Evolutionary conservation across 2,797 vertebrate species (phyloP).

Genomic region (Labeo calbasu): DNA sequence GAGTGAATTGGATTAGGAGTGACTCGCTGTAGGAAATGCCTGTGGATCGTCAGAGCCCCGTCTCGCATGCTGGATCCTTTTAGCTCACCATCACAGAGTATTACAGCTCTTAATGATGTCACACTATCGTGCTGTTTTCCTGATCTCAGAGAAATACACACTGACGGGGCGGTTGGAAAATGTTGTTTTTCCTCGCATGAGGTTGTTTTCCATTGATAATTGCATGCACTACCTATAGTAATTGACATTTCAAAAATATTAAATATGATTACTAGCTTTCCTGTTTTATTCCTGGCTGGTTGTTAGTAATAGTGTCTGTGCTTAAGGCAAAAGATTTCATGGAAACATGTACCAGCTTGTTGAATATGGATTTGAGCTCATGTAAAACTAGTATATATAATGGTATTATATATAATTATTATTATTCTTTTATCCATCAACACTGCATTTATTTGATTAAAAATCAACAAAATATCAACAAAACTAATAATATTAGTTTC

Average conservation of each 20-base stretch:
- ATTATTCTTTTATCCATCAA: not conserved
- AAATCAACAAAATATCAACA: not conserved
- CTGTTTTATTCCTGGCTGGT: not conserved
- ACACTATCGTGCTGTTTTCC: not conserved
- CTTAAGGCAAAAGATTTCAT: not conserved
- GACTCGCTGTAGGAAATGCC: conserved; percentile 52
- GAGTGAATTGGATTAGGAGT: conserved; percentile 56
- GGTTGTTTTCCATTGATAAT: not conserved
- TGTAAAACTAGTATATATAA: not conserved
- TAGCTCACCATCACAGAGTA: not conserved
- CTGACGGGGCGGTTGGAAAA: not conserved
- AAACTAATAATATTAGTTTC: not conserved
- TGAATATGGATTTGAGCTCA: not conserved
- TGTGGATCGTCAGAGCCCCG: not conserved
- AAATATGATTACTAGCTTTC: not conserved
- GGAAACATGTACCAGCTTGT: not conserved
- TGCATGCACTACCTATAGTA: not conserved
- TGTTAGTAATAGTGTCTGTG: not conserved
- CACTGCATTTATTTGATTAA: not conserved
- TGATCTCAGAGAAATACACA: not conserved
- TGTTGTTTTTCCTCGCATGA: not conserved
- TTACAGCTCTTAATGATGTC: conserved; percentile 1
- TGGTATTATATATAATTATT: not conserved
- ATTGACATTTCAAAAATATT: not conserved
- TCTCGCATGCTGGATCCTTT: not conserved